Evolutionary conservation across 1,140 invertebrate genomes (phyloP).

Genomic region (Trypoxylus dichotomus): DNA sequence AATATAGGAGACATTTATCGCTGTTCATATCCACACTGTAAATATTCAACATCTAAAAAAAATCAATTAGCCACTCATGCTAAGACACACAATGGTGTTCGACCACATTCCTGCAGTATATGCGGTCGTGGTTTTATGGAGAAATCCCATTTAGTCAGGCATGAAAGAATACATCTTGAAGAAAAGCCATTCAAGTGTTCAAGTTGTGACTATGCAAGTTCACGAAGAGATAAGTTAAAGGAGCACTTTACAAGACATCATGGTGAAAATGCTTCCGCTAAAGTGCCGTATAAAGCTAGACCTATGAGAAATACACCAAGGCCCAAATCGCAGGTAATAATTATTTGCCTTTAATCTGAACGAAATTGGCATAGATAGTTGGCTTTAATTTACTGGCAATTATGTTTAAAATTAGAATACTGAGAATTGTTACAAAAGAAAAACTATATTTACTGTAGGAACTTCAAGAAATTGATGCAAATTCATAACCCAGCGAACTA

Average conservation of each 20-base stretch:
- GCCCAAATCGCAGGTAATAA: conserved; percentile 40
- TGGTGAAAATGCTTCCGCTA: conserved; percentile 57
- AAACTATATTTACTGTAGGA: no score
- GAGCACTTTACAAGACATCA: conserved; percentile 69
- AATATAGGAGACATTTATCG: conserved; percentile 54
- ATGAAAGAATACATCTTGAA: conserved; percentile 66
- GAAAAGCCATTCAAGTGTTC: conserved; percentile 64
- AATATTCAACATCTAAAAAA: conserved; percentile 68
- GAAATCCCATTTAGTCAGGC: conserved; percentile 66
- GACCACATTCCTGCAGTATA: conserved; percentile 63
- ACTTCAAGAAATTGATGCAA: no score
- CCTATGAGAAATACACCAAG: conserved; percentile 49
- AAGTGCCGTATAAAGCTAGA: conserved; percentile 59
- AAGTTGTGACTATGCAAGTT: conserved; percentile 67
- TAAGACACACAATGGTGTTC: conserved; percentile 63
- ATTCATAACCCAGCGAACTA: no score
- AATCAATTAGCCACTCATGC: conserved; percentile 68
- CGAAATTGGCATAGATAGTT: no score
- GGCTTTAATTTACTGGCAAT: no score
- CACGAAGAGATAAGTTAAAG: conserved; percentile 68
- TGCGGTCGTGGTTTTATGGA: conserved; percentile 70
- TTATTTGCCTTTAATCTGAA: background rate
- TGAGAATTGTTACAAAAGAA: no score
- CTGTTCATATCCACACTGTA: conserved; percentile 65
- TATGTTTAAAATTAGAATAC: no score